Base-by-base conservation (phyloP, 2,888 invertebrate genomes). In the Penaeus monodon region DNA sequence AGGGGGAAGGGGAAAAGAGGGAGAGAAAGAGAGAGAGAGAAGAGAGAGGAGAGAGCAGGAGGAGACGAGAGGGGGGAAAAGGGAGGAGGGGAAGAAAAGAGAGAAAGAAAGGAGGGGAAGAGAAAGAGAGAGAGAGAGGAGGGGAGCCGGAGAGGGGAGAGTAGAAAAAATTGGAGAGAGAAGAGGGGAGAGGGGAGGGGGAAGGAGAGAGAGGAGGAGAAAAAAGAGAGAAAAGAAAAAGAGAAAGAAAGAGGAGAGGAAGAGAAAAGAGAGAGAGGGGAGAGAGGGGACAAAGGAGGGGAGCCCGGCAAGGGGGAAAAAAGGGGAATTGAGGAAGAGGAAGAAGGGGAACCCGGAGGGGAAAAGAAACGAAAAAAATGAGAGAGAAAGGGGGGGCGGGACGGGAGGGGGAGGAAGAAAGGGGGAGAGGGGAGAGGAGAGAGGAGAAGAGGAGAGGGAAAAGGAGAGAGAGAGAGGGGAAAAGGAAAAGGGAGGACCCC, bases 221-320 rank as follows among this genome's bases (percentile, higher is more conserved):
- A 10, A 27, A 68, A 68, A 12, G 12, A 10, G 12, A 12, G 12
- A 10, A 27, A 10, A 68, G 68, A 27, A 10, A 27, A 10, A 68
- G 68, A 68, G 44, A 70, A 44, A 44, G 74, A 74, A 63, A 65
- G 65, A 27, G 65, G 38, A 44, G 74, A 12, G 38, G 73, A 66
- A 49, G 20, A 64, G 22, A 29, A 77, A 17, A 57, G 38, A 64
- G 24, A 63, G 27, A 33, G 27, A 78, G 44, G n/a, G 24, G 33
- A 77, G 74, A 83, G 77, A 83, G 83, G 49, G 14, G 73, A 44
- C 14, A 33, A 49, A n/a, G 73, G 73, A 76, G 57, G 73, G 7
- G 73, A 33, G 73, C 4, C 14, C 3, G 73, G 3, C 10, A 73
- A 83, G 44, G 73, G 57, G 73, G 20, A 49, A 29, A 74, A 73